phyloP scores from a whole-genome alignment of 2,113 vertebrate species.

The Neogobius melanostomus region DNA sequence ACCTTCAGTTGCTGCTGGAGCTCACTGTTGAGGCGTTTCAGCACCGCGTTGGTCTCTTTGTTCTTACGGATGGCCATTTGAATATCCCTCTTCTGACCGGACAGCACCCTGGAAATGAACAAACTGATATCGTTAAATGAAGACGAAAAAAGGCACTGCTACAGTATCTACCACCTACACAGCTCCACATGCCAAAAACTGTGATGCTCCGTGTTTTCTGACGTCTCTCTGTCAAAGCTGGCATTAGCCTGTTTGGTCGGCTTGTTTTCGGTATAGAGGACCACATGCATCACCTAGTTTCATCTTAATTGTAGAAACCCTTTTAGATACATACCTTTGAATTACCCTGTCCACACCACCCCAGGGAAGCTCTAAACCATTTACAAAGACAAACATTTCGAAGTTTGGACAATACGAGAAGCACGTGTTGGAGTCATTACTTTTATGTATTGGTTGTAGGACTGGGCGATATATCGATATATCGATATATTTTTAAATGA shows the following conservation, averaged over 20 bases:
- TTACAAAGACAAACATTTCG: background rate
- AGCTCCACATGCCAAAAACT: too few relatives aligned
- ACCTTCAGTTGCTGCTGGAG: constrained; percentile 98
- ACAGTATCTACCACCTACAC: too few relatives aligned
- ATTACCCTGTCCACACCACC: background rate
- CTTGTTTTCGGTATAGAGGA: too few relatives aligned
- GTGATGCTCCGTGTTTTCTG: too few relatives aligned
- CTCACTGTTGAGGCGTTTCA: constrained; percentile 94
- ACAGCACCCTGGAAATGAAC: constrained; percentile 77
- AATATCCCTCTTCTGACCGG: constrained; percentile 91
- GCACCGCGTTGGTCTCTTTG: constrained; percentile 92
- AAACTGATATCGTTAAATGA: too few relatives aligned
- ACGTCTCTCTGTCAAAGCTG: too few relatives aligned
- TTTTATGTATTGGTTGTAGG: background rate
- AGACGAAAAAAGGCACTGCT: too few relatives aligned
- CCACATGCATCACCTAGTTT: too few relatives aligned
- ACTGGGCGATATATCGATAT: too few relatives aligned
- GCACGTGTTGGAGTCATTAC: constrained; percentile 44
- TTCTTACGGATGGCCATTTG: constrained; percentile 94
- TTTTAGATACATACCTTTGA: too few relatives aligned
- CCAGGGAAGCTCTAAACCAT: background rate
- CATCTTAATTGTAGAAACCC: background rate
- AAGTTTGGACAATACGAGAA: constrained; percentile 25
- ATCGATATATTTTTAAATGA: too few relatives aligned
- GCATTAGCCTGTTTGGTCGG: too few relatives aligned